Evolutionary conservation across 2,797 vertebrate genomes (phyloP), one percentile per base, ranked within the genome.

Genomic region (Discoglossus pictus): DNA sequence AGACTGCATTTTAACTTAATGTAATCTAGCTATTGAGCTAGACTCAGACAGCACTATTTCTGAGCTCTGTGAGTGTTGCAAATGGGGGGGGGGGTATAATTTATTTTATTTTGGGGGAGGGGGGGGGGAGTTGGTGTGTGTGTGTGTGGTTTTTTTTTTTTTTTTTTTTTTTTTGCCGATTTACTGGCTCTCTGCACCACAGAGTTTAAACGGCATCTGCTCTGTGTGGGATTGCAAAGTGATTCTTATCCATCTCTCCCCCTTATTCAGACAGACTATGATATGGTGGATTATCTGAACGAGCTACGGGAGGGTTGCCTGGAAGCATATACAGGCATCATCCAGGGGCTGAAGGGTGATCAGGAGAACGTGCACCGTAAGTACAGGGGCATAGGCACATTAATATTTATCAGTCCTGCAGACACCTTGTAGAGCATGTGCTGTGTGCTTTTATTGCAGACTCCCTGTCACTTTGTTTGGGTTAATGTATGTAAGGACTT

Each of bases 251-350:
- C 70, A 23, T 15, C 6, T 15, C 15, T 11, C 21, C 74, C 34
- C 61, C 44, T 67, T 25, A 69, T 76, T 0, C 82, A 99, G 97
- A 94, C 94, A 0, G 97, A 99, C 84, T 98, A 97, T 9, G 97
- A 99, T 84, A 99, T 98, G 97, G 95, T 99, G 87, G 97, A 99
- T 83, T 98, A 99, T 81, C 87, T 99, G 85, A 99, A 99, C 1
- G 96, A 98, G 82, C 76, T 99, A 80, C 77, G 97, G 73, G 96
- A 98, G 82, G 93, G 96, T 65, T 99, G 97, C 62, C 87, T 99
- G 87, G 96, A 99, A 78, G 96, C 97, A 0, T 98, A 99, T 82
- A 97, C 96, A 0, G 97, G 97, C 1, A 99, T 99, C 79, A 92
- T 98, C 85, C 97, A 99, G 80, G 96, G 97, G 11, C 68, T 99